phyloP scores from a whole-genome alignment of 2,113 vertebrate genomes.

The Formicarius rufipectus region DNA sequence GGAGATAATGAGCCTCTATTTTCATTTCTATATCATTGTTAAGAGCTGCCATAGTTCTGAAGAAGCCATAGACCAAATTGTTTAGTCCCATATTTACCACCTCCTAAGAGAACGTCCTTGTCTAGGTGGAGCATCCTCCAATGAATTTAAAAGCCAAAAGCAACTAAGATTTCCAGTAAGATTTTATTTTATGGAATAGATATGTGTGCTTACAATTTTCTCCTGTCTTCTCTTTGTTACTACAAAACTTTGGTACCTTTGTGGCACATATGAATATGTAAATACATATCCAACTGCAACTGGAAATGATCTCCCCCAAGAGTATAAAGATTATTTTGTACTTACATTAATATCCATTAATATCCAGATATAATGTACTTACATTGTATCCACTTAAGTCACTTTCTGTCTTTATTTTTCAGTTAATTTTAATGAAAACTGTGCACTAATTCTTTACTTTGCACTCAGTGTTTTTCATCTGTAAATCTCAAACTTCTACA shows the following conservation, averaged over 20 bases:
- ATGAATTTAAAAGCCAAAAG: neutral
- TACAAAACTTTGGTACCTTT: neutral
- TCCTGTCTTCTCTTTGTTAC: neutral
- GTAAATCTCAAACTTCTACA: neutral
- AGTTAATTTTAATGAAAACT: neutral
- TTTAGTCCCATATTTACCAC: neutral
- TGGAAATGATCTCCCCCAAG: neutral
- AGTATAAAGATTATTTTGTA: neutral
- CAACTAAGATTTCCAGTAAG: neutral
- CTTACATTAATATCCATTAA: neutral
- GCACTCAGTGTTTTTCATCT: neutral
- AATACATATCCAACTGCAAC: neutral
- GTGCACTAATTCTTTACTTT: neutral
- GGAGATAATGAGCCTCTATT: neutral
- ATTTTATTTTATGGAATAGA: neutral
- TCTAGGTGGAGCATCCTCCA: neutral
- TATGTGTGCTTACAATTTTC: neutral
- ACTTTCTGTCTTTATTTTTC: neutral
- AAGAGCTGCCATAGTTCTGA: neutral
- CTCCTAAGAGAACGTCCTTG: neutral
- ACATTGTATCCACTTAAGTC: neutral
- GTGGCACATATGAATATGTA: neutral
- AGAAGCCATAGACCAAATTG: neutral
- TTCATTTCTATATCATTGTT: neutral
- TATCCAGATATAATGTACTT: too few species aligned